Evolutionary conservation across 2,113 vertebrate species (phyloP).

Genomic region (Pseudorhombus dupliciocellatus): DNA sequence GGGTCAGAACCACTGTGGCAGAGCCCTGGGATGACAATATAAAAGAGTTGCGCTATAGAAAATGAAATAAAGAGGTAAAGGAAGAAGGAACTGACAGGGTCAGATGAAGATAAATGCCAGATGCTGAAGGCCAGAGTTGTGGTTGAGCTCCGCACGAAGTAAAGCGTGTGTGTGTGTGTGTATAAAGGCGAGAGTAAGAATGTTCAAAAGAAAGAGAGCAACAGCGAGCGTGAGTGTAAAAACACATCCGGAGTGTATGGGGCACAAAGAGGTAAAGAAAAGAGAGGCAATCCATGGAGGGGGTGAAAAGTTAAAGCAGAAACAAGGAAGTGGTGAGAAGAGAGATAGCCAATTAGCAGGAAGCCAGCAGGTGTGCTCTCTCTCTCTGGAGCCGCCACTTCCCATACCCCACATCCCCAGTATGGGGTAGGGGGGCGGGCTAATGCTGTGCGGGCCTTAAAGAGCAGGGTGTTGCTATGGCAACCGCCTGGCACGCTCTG

Average conservation of each 20-base stretch:
- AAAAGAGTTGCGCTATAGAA: constrained; percentile 35
- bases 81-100: constrained; percentile 56
- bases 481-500: constrained; percentile 82
- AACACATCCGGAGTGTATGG: constrained; percentile 17
- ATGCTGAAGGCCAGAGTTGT: constrained; percentile 48
- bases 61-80: constrained; percentile 46
- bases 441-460: constrained; percentile 78
- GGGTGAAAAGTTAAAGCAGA: constrained; percentile 71
- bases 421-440: constrained; percentile 61
- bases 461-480: constrained; percentile 83
- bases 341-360: constrained; percentile 84
- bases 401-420: constrained; percentile 56
- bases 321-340: constrained; percentile 66
- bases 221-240: constrained; percentile 26
- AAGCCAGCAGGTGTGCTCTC: constrained; percentile 83
- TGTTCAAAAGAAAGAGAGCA: constrained; percentile 25
- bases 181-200: constrained; percentile 23
- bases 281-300: constrained; percentile 36
- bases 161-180: constrained; percentile 16
- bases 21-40: constrained; percentile 22
- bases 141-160: constrained; percentile 31
- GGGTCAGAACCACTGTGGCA: constrained; percentile 27
- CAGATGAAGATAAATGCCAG: constrained; percentile 64
- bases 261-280: constrained; percentile 26
- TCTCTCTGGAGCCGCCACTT: constrained; percentile 65